phyloP scores from a whole-genome alignment of 1,140 invertebrate genomes.

The Bombus fervidus region DNA sequence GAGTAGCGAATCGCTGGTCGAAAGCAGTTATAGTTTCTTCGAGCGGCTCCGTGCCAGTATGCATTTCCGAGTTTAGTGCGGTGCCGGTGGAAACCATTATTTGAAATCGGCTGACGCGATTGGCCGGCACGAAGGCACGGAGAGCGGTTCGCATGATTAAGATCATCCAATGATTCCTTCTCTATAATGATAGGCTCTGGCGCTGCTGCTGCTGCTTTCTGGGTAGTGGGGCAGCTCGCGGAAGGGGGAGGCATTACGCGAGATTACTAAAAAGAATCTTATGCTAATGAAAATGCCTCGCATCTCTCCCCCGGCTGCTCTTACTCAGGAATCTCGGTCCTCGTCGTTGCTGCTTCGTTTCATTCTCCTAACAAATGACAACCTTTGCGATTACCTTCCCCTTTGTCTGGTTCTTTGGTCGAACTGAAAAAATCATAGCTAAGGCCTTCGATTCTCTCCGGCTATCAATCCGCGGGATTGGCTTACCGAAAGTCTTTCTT shows the following conservation, averaged over 20 bases:
- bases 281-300: conserved; percentile 79
- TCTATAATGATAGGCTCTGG: conserved; percentile 82
- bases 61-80: conserved; percentile 63
- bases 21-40: conserved; percentile 28
- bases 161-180: conserved; percentile 83
- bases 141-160: conserved; percentile 82
- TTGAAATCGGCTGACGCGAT: conserved; percentile 77
- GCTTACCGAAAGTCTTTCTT: too few species aligned
- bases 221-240: conserved; percentile 55
- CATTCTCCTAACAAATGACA: conserved; percentile 25
- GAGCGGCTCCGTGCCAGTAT: conserved; percentile 3
- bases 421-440: background rate
- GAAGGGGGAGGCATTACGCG: conserved; percentile 57
- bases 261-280: conserved; percentile 73
- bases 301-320: conserved; percentile 23
- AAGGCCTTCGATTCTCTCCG: too few species aligned
- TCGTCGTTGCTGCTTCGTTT: too few species aligned
- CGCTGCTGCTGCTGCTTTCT: conserved; percentile 69
- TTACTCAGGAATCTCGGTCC: conserved; percentile 8
- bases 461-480: too few species aligned
- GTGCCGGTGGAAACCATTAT: conserved; percentile 78
- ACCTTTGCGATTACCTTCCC: background rate
- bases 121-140: conserved; percentile 78
- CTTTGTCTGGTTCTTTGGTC: background rate
- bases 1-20: conserved; percentile 2